Percentiles rank a stretch among this genome's conserved stretches.
Evolutionary conservation across 2,797 vertebrate genomes (phyloP).

Genomic region (Xiphophorus birchmanni): DNA sequence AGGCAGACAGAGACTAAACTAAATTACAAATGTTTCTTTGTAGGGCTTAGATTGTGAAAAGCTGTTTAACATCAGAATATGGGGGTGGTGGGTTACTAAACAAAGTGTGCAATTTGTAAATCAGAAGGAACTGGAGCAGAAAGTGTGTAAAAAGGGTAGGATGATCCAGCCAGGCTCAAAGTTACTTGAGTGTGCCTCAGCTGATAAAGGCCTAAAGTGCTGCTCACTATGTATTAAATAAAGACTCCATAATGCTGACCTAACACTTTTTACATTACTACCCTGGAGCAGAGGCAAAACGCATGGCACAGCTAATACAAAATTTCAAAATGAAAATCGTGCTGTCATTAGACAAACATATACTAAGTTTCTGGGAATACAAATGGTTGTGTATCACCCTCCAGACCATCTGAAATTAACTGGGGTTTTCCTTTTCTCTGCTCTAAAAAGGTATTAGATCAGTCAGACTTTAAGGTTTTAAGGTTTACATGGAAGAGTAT

Average conservation of each 20-base stretch:
- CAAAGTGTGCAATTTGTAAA: constrained; percentile 61
- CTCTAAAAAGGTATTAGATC: neutral
- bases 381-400: neutral
- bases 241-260: constrained; percentile 21
- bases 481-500: neutral
- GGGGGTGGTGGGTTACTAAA: constrained; percentile 29
- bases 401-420: neutral
- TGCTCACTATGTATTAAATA: constrained; percentile 7
- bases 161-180: constrained; percentile 32
- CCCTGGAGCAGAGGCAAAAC: constrained; percentile 21
- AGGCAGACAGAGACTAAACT: constrained; percentile 27
- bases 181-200: constrained; percentile 32
- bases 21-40: constrained; percentile 54
- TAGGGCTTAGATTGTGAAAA: constrained; percentile 50
- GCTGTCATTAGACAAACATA: neutral
- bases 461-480: neutral
- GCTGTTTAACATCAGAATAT: constrained; percentile 55
- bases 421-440: neutral
- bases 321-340: constrained; percentile 2
- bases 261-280: constrained; percentile 25
- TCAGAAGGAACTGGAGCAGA: constrained; percentile 42
- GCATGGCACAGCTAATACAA: neutral
- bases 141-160: constrained; percentile 25
- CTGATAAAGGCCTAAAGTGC: constrained; percentile 40
- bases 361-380: neutral